phyloP scores from a whole-genome alignment of 2,797 vertebrate species.

The Sebastolobus alascanus region DNA sequence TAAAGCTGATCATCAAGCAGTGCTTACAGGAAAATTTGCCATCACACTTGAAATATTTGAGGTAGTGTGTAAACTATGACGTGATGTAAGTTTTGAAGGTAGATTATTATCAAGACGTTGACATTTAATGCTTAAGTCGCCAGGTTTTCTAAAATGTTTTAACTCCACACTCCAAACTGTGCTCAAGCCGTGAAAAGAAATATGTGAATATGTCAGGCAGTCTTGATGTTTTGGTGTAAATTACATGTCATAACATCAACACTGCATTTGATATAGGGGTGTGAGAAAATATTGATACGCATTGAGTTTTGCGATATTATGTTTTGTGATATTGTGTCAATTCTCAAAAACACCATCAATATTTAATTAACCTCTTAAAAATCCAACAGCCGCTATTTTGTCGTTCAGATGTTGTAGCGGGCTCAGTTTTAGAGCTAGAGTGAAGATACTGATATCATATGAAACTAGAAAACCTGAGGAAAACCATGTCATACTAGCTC shows the following conservation, averaged over 20 bases:
- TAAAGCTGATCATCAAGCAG: slow-evolving; percentile 12
- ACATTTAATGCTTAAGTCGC: not conserved
- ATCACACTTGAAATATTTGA: not conserved
- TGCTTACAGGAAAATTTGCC: not conserved
- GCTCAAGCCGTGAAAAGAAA: not conserved
- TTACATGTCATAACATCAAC: not conserved
- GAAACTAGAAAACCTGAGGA: too few relatives aligned
- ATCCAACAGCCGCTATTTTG: too few relatives aligned
- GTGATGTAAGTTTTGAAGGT: not conserved
- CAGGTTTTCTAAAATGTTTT: not conserved
- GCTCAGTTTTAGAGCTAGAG: too few relatives aligned
- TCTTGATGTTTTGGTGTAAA: not conserved
- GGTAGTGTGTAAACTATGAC: not conserved
- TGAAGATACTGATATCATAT: too few relatives aligned
- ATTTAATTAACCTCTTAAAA: too few relatives aligned
- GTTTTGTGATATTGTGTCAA: too few relatives aligned
- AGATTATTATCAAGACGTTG: not conserved
- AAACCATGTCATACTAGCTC: too few relatives aligned
- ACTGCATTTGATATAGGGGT: not conserved
- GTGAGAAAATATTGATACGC: not conserved
- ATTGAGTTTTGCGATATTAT: not conserved
- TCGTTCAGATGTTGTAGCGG: too few relatives aligned
- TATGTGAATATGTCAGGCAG: not conserved
- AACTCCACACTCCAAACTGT: rapidly evolving
- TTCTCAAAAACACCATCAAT: too few relatives aligned